Base-by-base conservation (phyloP, 2,888 invertebrate species). In the Limnephilus rhombicus region DNA sequence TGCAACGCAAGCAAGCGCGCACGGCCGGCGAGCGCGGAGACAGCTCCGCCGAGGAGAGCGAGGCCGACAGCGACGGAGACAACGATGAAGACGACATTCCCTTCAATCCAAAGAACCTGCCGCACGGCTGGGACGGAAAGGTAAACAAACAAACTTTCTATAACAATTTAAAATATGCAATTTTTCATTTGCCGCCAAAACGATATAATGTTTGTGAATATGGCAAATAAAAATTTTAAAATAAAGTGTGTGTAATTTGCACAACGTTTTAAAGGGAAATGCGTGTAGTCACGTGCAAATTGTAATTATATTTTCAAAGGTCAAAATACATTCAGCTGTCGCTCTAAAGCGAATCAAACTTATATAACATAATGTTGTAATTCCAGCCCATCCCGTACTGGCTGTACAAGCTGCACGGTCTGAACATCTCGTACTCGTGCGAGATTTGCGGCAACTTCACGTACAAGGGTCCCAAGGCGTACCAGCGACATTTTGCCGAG, bases 371-470 rank as follows among this genome's bases (percentile, higher is more conserved):
- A 29, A 11, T 45, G 4, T n/a, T 86, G 18, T 49, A 29, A n/a
- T 95, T 95, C 92, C 93, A 95, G 95, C 98, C 98, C 0, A 98
- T 98, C 94, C 99, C 99, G 0, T 99, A 99, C 95, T 99, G 99
- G 99, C 95, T 99, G 91, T 99, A 99, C 96, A 99, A 99, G 95
- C 96, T 99, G 11, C 99, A 99, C 95, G 99, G 99, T 0, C 96
- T 99, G 15, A 99, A 99, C 95, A 99, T 99, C 93, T 99, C 99
- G 95, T 99, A 99, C 95, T 99, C 98, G 92, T 99, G 99, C 95
- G 99, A 99, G 95, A 99, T 99, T 94, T 99, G 99, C 95, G 99
- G 99, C 41, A 99, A 99, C 96, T 99, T 98, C 94, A 98, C 99
- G 0, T 99, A 99, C 96, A 99, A 98, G 95, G 99, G 99, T 0